Conservation (phyloP, 1,140 invertebrate species). For the Eumaeus atala region DNA sequence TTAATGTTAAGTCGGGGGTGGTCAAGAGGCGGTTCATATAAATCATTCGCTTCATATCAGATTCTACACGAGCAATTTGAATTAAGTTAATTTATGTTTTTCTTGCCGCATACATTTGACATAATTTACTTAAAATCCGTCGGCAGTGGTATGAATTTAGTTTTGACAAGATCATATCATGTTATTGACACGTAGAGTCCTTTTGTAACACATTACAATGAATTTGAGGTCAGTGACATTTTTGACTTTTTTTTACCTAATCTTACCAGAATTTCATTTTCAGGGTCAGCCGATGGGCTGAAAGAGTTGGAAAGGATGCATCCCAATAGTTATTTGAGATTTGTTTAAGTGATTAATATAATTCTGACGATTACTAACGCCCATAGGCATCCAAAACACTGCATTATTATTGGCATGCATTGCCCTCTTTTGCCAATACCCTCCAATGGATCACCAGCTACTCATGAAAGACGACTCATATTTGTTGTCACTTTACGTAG, state of each 20-base stretch:
- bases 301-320: too few relatives aligned
- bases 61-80: conserved; percentile 9
- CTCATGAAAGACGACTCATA: too few relatives aligned
- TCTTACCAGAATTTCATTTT: too few relatives aligned
- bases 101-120: conserved; percentile 6
- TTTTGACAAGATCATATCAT: conserved; percentile 5
- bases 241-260: not conserved
- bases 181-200: conserved; percentile 6
- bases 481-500: too few relatives aligned
- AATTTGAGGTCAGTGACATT: not conserved
- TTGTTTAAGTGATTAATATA: too few relatives aligned
- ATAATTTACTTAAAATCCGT: conserved; percentile 10
- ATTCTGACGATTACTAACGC: too few relatives aligned
- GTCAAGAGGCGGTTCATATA: not conserved
- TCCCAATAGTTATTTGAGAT: too few relatives aligned
- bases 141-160: not conserved
- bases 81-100: conserved; percentile 8
- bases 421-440: too few relatives aligned
- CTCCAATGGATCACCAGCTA: too few relatives aligned
- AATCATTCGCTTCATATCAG: conserved; percentile 6
- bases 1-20: conserved; percentile 6
- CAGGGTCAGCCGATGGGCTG: too few relatives aligned
- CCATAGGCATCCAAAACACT: too few relatives aligned
- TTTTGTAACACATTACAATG: conserved; percentile 9
- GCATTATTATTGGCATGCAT: too few relatives aligned